phyloP scores from a whole-genome alignment of 2,113 vertebrate species.

The Pogonocichla stellata region DNA sequence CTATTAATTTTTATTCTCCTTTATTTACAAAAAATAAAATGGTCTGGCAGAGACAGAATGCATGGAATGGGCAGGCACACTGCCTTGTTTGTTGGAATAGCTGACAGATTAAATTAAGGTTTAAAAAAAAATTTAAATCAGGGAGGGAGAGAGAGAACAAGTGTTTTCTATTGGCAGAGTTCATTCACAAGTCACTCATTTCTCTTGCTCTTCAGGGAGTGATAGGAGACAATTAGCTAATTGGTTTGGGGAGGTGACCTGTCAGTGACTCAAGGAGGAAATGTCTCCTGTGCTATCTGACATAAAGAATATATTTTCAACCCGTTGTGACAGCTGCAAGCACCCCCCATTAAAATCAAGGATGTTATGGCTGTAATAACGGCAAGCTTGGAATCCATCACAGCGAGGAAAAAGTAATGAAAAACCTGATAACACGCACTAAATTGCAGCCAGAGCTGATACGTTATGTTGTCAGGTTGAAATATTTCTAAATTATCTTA shows the following conservation, averaged over 20 bases:
- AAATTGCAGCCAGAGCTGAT: constrained; percentile 27
- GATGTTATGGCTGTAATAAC: constrained; percentile 60
- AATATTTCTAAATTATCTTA: constrained; percentile 61
- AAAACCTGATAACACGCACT: constrained; percentile 45
- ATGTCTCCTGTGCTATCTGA: constrained; percentile 57
- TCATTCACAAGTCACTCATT: constrained; percentile 65
- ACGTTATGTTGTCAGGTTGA: constrained; percentile 37
- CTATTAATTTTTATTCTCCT: background rate
- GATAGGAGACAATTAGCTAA: constrained; percentile 79
- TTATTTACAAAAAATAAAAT: background rate
- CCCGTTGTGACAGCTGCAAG: constrained; percentile 45
- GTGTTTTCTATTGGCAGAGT: constrained; percentile 62
- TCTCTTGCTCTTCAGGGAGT: constrained; percentile 65
- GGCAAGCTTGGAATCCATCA: constrained; percentile 37
- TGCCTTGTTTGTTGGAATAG: constrained; percentile 41
- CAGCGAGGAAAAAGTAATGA: background rate
- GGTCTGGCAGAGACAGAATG: background rate
- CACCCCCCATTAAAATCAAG: constrained; percentile 45
- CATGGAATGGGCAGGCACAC: constrained; percentile 3
- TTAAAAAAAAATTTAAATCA: constrained; percentile 42
- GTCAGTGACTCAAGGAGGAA: constrained; percentile 59
- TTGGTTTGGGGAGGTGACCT: constrained; percentile 75
- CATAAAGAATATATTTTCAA: constrained; percentile 64
- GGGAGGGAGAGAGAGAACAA: constrained; percentile 4
- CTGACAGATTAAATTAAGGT: constrained; percentile 60